A percentile compares a stretch with the other conserved stretches of the same genome.
These are phyloP conservation scores for Sepiola atlantica DNA, from an alignment of 2,888 invertebrate genomes.

Conservation along the genomic window DNA sequence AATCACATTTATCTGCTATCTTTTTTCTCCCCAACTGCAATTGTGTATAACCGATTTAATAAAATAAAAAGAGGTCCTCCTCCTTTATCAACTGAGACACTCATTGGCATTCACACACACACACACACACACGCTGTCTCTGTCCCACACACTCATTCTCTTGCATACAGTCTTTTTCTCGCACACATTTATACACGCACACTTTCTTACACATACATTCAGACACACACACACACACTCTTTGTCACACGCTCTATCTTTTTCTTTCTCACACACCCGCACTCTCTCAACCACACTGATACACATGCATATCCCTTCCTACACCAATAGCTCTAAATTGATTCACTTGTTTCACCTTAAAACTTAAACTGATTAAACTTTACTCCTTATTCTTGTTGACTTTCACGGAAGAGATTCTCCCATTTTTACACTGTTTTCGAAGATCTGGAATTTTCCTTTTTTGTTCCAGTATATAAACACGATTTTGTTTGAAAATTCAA, in stretches of 20 bases:
- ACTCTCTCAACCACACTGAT: too few species aligned
- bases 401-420: too few species aligned
- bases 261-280: too few species aligned
- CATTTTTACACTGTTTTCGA: neutral
- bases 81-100: neutral
- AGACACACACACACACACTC: too few species aligned
- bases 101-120: neutral
- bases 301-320: too few species aligned
- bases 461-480: neutral
- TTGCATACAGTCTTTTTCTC: too few species aligned
- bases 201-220: too few species aligned
- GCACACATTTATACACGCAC: too few species aligned
- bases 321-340: too few species aligned
- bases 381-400: neutral
- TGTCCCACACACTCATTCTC: neutral
- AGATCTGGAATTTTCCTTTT: neutral
- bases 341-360: neutral
- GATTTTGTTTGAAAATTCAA: neutral
- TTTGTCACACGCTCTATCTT: too few species aligned
- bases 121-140: neutral
- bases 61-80: neutral
- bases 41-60: neutral
- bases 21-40: neutral
- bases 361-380: neutral
- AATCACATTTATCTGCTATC: neutral